Evolutionary conservation across 2,113 vertebrate species (phyloP).

Genomic region (Scalopus aquaticus): DNA sequence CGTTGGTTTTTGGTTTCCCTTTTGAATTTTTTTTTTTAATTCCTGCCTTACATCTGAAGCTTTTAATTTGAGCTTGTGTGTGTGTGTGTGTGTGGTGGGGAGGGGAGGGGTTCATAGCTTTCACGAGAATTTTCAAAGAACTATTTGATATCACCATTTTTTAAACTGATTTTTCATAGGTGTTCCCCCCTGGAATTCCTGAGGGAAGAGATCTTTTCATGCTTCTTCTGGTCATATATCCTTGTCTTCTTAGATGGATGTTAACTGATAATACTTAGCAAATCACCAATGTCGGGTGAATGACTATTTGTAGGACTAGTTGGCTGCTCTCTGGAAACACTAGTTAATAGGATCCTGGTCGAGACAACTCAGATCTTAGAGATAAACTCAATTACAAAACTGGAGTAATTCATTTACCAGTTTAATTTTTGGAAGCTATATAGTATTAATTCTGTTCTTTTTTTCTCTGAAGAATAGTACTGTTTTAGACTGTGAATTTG

Average conservation of each 20-base stretch:
- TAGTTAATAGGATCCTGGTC: neutral
- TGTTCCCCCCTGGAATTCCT: slow-evolving; percentile 28
- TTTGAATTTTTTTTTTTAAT: slow-evolving; percentile 43
- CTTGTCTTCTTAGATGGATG: neutral
- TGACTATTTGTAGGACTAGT: neutral
- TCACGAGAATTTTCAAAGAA: slow-evolving; percentile 68
- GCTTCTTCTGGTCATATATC: slow-evolving; percentile 48
- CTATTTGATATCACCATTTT: slow-evolving; percentile 54
- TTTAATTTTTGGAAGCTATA: slow-evolving; percentile 9
- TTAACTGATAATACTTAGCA: neutral
- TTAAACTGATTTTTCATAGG: slow-evolving; percentile 52
- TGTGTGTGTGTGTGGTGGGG: no score
- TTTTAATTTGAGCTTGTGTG: slow-evolving; percentile 60
- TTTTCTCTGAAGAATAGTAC: neutral
- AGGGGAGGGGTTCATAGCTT: slow-evolving; percentile 39
- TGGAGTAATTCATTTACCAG: slow-evolving; percentile 17
- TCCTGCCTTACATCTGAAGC: slow-evolving; percentile 52
- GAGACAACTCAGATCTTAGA: neutral
- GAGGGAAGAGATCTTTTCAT: slow-evolving; percentile 45
- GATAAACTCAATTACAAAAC: slow-evolving; percentile 21
- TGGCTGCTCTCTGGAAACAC: neutral
- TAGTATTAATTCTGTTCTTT: slow-evolving; percentile 37
- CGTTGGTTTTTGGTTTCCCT: slow-evolving; percentile 42
- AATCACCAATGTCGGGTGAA: neutral
- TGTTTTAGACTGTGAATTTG: slow-evolving; percentile 43